Percentiles rank a stretch among this genome's conserved stretches.
phyloP scores from a whole-genome alignment of 2,797 vertebrate genomes.

The Sebastes diaconus region DNA sequence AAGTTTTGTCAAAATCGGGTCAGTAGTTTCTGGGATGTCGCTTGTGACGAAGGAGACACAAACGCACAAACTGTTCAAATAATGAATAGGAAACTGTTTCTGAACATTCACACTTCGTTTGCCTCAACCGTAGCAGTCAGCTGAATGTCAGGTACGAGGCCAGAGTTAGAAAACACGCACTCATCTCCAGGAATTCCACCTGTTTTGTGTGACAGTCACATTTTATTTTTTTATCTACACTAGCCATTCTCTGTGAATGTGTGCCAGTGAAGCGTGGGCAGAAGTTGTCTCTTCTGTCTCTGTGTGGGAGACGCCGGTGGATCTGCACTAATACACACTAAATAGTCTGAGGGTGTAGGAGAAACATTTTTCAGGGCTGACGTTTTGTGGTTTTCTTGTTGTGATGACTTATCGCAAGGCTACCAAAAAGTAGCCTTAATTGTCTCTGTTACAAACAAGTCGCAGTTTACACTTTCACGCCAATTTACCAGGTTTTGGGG shows the following conservation, averaged over 20 bases:
- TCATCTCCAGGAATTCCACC: conserved; percentile 21
- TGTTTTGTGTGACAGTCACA: conserved; percentile 17
- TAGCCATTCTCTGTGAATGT: conserved; percentile 8
- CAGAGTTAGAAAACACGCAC: conserved; percentile 9
- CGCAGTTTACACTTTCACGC: background rate
- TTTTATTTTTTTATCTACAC: background rate
- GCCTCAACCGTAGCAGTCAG: background rate
- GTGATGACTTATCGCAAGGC: background rate
- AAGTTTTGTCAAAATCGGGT: conserved; percentile 45
- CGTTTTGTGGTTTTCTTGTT: background rate
- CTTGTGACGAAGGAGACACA: conserved; percentile 17
- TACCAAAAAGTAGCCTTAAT: background rate
- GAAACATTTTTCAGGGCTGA: background rate
- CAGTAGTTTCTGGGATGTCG: conserved; percentile 41
- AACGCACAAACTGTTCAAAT: conserved; percentile 24
- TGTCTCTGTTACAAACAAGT: background rate
- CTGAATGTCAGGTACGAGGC: conserved; percentile 28
- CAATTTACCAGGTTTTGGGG: conserved; percentile 1
- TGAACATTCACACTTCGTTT: conserved; percentile 26
- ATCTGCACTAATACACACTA: conserved; percentile 4
- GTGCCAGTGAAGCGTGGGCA: conserved; percentile 21
- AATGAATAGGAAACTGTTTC: conserved; percentile 30
- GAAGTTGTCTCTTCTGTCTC: conserved; percentile 21
- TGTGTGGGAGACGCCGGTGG: conserved; percentile 16
- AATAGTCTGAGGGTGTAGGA: conserved; percentile 7